These are phyloP conservation scores for Arctia plantaginis DNA, from an alignment of 2,888 invertebrate genomes.

Conservation along the genomic window DNA sequence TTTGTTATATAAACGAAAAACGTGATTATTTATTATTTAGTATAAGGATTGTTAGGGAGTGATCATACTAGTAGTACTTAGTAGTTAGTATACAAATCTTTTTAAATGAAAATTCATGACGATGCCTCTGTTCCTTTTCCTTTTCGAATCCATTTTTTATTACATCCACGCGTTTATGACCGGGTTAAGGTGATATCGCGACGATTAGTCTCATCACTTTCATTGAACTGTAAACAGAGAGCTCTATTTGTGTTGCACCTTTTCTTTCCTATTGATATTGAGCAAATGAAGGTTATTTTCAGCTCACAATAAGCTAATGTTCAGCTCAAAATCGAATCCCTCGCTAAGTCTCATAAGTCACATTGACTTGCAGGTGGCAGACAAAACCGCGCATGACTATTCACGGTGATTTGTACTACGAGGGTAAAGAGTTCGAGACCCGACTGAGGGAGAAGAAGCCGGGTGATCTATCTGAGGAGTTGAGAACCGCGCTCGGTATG, in stretches of 20 bases:
- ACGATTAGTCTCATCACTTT: not conserved
- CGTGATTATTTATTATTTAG: not conserved
- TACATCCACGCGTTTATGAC: no score
- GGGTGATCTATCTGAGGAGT: constrained; percentile 97
- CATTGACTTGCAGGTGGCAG: constrained; percentile 91
- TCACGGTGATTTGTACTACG: constrained; percentile 99
- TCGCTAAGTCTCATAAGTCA: not conserved
- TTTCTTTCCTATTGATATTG: not conserved
- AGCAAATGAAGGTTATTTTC: not conserved
- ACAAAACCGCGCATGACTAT: constrained; percentile 99
- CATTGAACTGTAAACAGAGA: not conserved
- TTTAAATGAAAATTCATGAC: no score
- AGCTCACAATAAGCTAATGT: no score
- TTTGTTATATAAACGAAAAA: no score
- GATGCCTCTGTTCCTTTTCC: no score
- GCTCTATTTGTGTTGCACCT: not conserved
- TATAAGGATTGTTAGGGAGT: no score
- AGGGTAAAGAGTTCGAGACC: constrained; percentile 99
- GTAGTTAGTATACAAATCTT: no score
- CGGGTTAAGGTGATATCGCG: not conserved
- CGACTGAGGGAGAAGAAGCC: constrained; percentile 99
- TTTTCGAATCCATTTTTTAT: no score
- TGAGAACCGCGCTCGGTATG: constrained; percentile 99
- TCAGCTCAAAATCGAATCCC: no score
- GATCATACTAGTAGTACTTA: no score